Conservation (phyloP, 2,797 vertebrate genomes). For the Enteromius anoplus region DNA sequence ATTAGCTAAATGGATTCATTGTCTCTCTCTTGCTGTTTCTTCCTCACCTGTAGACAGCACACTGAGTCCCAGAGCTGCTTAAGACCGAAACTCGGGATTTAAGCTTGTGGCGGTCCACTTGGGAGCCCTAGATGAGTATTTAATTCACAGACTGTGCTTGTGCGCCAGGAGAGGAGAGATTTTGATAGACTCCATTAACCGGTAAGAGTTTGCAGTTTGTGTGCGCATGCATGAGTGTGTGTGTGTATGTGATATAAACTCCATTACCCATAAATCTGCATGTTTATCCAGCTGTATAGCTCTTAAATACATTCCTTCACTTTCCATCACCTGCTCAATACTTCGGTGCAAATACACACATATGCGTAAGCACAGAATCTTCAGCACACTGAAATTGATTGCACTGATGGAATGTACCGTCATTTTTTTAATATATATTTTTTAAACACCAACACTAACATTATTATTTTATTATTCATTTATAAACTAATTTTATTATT, state of each 20-base stretch:
- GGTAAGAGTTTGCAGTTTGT: constrained; percentile 28
- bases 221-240: constrained; percentile 36
- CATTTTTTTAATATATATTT: not conserved
- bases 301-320: constrained; percentile 82
- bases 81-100: constrained; percentile 81
- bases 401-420: constrained; percentile 88
- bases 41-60: constrained; percentile 66
- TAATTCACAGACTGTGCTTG: constrained; percentile 81
- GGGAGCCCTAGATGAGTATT: constrained; percentile 85
- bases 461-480: not conserved
- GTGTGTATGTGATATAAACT: constrained; percentile 62
- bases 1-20: constrained; percentile 75
- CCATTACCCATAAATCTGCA: constrained; percentile 79
- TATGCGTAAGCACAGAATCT: constrained; percentile 53
- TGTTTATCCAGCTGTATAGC: constrained; percentile 90
- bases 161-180: constrained; percentile 33
- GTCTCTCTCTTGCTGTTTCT: constrained; percentile 32
- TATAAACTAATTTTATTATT: not conserved
- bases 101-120: constrained; percentile 80
- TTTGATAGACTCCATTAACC: constrained; percentile 50
- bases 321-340: constrained; percentile 81
- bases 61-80: constrained; percentile 83
- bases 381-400: constrained; percentile 83
- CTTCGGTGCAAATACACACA: constrained; percentile 59
- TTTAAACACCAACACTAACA: not conserved